Evolutionary conservation across 1,140 invertebrate species (phyloP).

Genomic region (Magallana ariakensis): DNA sequence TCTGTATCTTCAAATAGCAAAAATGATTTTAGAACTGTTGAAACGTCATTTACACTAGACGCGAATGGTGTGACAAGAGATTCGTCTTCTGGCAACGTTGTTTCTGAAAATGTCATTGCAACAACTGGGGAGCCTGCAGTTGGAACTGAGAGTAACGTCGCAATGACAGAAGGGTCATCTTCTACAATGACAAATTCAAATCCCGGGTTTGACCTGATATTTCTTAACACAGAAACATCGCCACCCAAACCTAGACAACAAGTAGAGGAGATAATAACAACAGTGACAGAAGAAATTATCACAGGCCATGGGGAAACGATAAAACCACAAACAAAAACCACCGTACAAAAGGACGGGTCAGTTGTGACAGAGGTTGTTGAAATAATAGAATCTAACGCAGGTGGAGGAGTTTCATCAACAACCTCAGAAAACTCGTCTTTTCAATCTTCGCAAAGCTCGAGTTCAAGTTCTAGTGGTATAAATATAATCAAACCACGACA

Average conservation of each 20-base stretch:
- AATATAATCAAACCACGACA: background rate
- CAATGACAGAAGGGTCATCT: background rate
- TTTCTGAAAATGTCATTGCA: background rate
- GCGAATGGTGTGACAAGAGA: background rate
- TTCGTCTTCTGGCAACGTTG: background rate
- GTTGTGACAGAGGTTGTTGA: conserved; percentile 8
- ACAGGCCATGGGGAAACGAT: background rate
- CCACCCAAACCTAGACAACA: background rate
- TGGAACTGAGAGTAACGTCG: background rate
- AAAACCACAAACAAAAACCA: background rate
- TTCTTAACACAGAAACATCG: background rate
- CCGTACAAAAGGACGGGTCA: background rate
- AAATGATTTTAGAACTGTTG: background rate
- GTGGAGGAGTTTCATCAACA: background rate
- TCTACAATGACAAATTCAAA: background rate
- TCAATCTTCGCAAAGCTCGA: background rate
- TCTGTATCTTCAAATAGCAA: background rate
- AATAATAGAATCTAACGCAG: background rate
- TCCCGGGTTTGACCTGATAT: background rate
- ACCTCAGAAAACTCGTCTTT: background rate
- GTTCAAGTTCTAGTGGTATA: background rate
- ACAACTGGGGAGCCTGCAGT: background rate
- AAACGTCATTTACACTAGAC: conserved; percentile 7
- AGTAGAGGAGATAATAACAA: background rate
- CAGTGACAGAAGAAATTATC: conserved; percentile 1